Evolutionary conservation across 2,797 vertebrate genomes (phyloP).

Genomic region (Myotis findleyi): DNA sequence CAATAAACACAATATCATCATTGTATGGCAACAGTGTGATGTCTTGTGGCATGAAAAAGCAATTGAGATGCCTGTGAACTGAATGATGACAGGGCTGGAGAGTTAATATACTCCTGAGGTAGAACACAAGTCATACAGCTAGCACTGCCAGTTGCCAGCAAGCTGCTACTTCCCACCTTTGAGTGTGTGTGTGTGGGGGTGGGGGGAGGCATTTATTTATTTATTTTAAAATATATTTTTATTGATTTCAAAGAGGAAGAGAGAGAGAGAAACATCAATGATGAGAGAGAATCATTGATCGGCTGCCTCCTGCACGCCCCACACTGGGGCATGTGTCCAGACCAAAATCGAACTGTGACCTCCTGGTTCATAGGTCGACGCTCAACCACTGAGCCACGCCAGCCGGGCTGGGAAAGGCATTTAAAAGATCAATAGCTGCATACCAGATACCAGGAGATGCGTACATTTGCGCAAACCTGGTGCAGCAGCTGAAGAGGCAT

Average conservation of each 20-base stretch:
- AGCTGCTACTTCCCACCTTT: neutral
- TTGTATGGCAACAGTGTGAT: neutral
- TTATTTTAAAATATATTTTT: no score
- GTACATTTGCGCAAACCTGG: neutral
- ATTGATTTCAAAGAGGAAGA: no score
- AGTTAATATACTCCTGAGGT: neutral
- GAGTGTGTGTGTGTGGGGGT: rapidly evolving
- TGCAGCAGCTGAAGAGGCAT: neutral
- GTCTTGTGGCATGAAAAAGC: neutral
- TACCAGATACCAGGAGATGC: neutral
- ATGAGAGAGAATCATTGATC: no score
- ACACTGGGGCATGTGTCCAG: no score
- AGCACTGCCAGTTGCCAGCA: neutral
- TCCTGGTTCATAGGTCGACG: no score
- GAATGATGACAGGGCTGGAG: neutral
- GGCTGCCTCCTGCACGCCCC: no score
- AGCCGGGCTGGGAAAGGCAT: neutral
- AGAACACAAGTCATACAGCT: neutral
- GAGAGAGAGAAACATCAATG: no score
- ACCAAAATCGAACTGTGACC: no score
- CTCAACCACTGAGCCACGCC: no score
- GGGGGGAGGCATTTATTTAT: no score
- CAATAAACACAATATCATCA: neutral
- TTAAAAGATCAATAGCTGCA: neutral
- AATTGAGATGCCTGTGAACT: neutral